These are phyloP conservation scores for Anabacerthia variegaticeps DNA, from an alignment of 2,797 vertebrate genomes.

Conservation along the genomic window DNA sequence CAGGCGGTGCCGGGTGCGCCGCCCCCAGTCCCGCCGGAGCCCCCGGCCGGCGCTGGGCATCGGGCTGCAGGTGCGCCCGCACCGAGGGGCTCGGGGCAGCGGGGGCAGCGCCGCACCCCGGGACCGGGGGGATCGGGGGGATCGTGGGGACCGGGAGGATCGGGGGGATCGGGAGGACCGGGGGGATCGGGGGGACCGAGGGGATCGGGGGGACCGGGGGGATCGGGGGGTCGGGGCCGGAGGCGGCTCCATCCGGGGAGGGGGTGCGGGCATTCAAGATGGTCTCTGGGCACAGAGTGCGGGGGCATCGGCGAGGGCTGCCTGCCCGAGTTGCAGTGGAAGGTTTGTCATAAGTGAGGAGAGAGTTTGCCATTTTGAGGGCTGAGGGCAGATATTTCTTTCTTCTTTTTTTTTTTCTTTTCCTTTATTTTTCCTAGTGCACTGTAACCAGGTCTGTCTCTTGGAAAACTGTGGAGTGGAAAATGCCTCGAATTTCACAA, in stretches of 20 bases:
- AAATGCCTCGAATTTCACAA: slow-evolving; percentile 50
- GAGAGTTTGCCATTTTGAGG: slow-evolving; percentile 2
- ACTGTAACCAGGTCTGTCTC: neutral
- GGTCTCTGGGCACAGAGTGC: neutral
- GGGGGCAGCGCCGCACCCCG: neutral
- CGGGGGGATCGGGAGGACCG: too few relatives aligned
- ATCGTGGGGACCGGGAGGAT: too few relatives aligned
- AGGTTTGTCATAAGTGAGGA: neutral
- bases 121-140: neutral
- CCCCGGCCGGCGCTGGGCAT: neutral
- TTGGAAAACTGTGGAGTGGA: neutral
- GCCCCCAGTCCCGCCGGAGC: neutral
- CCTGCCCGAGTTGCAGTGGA: neutral
- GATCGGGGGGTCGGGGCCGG: neutral
- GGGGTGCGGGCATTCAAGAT: neutral
- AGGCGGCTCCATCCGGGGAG: neutral
- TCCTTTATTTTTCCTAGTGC: neutral
- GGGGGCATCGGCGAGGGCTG: neutral
- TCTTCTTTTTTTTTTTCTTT: too few relatives aligned
- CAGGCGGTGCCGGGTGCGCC: neutral
- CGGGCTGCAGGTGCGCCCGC: neutral
- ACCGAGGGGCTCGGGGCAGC: neutral
- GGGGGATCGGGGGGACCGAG: neutral
- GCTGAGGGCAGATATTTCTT: neutral
- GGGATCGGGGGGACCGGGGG: too few relatives aligned